Evolutionary conservation across 2,113 vertebrate genomes (phyloP), one percentile per base, ranked within the genome.

Genomic region (Myrmophylax atrothorax): DNA sequence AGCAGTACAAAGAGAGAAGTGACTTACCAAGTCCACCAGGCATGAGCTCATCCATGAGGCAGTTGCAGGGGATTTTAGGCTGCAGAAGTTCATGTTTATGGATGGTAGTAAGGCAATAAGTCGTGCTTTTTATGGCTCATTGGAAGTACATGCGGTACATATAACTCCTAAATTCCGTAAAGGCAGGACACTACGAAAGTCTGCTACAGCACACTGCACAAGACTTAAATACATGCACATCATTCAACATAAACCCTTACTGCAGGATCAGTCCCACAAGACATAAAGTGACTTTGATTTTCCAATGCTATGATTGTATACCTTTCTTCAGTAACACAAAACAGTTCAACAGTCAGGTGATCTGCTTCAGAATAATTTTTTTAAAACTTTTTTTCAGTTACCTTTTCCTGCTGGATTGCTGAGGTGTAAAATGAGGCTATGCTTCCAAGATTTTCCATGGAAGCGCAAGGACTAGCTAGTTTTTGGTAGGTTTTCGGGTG

Each of bases 171-270:
- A 67, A 72, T 47, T 77, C 75, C 52, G 28, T 28, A 80, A 42
- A 25, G 49, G 59, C 8, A 83, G 37, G 50, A 68, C n/a, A 49
- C 67, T n/a, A 26, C 5, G 9, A 38, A 84, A 70, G 33, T 37
- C 62, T 72, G 23, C 33, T 42, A 58, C 28, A 76, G 38, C 18
- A 53, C 0, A 0, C 22, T 47, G 24, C 1, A 2, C 18, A 62
- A 89, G 33, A 24, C 38, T 87, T 76, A 69, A 88, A 60, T 18
- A 25, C 6, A 4, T 5, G 50, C 28, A 70, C 37, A n/a, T 42
- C 20, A n/a, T 38, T 66, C 63, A 70, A 20, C 2, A 1, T 3
- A 50, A 83, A 28, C 64, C 28, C 25, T 24, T 14, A 40, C 37
- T 62, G 31, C 28, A 58, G 26, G 8, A 80, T 53, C n/a, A 67